Percentiles rank a stretch among this genome's conserved stretches.
Evolutionary conservation across 2,113 vertebrate genomes (phyloP).

Genomic region (Takifugu flavidus): DNA sequence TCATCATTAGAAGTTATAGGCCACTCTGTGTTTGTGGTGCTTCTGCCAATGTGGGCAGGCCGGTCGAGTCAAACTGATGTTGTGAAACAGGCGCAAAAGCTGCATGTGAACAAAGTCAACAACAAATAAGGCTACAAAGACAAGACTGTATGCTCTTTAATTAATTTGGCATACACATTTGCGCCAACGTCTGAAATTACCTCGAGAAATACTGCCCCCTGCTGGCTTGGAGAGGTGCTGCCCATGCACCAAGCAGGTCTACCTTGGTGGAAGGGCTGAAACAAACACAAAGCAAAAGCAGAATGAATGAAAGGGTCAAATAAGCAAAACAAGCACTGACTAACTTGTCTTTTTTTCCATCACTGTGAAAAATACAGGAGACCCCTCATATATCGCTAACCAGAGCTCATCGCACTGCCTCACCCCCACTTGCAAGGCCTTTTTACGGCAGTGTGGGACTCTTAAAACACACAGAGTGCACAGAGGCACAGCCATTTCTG

Average conservation of each 20-base stretch:
- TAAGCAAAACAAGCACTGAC: conserved; percentile 4
- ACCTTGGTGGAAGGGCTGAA: not conserved
- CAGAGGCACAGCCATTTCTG: conserved; percentile 60
- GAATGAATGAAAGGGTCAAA: not conserved
- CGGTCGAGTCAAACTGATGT: conserved; percentile 46
- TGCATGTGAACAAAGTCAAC: conserved; percentile 62
- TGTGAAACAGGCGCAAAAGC: conserved; percentile 50
- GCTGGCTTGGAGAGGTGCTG: conserved; percentile 51
- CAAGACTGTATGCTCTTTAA: conserved; percentile 52
- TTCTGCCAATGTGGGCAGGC: conserved; percentile 63
- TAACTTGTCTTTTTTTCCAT: conserved; percentile 41
- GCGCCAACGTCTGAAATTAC: conserved; percentile 46
- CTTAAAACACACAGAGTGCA: conserved; percentile 55
- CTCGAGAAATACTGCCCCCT: conserved; percentile 62
- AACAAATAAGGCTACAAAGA: conserved; percentile 67
- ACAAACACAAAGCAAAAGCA: not conserved
- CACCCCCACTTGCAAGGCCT: conserved; percentile 17
- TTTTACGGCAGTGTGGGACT: conserved; percentile 55
- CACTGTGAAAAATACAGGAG: conserved; percentile 21
- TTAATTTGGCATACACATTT: conserved; percentile 54
- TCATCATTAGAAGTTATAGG: conserved; percentile 71
- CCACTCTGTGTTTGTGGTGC: conserved; percentile 40
- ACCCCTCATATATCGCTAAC: conserved; percentile 20
- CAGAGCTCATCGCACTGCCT: conserved; percentile 13
- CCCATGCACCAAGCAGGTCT: conserved; percentile 6